A percentile compares a stretch with the other conserved stretches of the same genome.
These are phyloP conservation scores for Oncorhynchus keta DNA, from an alignment of 2,113 vertebrate genomes.

Conservation along the genomic window DNA sequence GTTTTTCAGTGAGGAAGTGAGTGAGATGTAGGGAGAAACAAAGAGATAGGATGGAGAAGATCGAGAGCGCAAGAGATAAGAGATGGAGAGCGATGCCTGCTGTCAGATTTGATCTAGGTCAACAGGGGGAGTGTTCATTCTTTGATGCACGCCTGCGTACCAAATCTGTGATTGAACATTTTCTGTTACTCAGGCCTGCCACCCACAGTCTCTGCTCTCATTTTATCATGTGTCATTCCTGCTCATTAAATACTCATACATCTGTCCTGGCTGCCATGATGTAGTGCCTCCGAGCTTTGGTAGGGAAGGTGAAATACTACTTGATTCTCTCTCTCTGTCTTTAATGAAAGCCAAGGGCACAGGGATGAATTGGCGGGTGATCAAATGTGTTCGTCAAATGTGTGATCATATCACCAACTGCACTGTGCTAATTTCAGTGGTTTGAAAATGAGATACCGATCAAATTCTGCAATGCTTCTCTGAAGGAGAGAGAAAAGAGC, in stretches of 20 bases:
- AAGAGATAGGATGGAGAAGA: no score
- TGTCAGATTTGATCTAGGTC: slow-evolving; percentile 37
- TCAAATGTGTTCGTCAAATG: not conserved
- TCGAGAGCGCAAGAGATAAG: not conserved
- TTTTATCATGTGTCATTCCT: not conserved
- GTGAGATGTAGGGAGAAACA: no score
- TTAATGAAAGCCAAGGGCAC: no score
- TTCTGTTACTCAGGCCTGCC: slow-evolving; percentile 2
- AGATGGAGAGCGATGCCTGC: not conserved
- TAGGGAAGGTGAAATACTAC: no score
- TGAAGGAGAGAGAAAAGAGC: not conserved
- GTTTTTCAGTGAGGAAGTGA: not conserved
- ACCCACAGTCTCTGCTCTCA: not conserved
- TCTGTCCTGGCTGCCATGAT: not conserved
- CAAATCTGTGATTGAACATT: slow-evolving; percentile 18
- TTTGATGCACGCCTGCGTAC: slow-evolving; percentile 10
- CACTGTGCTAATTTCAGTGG: not conserved
- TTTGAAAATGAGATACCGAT: not conserved
- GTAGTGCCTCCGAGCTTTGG: no score
- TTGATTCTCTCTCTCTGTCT: no score
- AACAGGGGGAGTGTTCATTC: slow-evolving; percentile 19
- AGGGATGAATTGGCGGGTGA: no score
- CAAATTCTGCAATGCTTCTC: not conserved
- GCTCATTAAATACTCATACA: not conserved
- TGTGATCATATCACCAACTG: not conserved